Conservation (phyloP, 2,797 vertebrate genomes). For the Premnoplex brunnescens region DNA sequence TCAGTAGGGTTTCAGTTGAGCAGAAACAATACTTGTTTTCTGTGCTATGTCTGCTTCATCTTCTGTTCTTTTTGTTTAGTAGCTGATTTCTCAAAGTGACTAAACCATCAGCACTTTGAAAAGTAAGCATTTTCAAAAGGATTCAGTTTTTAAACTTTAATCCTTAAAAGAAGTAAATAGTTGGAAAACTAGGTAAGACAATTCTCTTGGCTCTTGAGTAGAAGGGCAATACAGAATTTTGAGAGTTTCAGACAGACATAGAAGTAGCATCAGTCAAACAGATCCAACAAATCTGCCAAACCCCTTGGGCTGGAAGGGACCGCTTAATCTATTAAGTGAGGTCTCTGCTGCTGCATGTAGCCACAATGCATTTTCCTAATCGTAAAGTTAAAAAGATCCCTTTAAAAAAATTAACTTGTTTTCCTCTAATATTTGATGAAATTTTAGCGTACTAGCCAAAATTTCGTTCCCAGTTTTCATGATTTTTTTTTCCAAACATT, state of each 20-base stretch:
- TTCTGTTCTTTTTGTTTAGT: not conserved
- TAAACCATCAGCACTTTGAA: not conserved
- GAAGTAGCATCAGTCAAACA: not conserved
- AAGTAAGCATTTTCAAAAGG: not conserved
- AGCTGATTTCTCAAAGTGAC: not conserved
- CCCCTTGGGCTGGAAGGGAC: not conserved
- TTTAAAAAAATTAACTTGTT: not conserved
- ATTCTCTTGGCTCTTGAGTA: not conserved
- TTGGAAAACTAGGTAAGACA: not conserved
- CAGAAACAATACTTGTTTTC: not conserved
- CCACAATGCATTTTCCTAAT: not conserved
- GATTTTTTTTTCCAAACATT: not conserved
- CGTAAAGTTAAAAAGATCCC: not conserved
- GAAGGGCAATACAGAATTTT: not conserved
- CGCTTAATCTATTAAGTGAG: not conserved
- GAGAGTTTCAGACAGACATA: not conserved
- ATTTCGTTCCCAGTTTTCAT: not conserved
- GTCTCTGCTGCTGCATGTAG: not conserved
- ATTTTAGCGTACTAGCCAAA: not conserved
- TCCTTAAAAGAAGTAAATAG: not conserved
- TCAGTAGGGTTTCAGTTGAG: not conserved
- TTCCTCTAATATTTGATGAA: not conserved
- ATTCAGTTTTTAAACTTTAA: not conserved
- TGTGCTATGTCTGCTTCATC: not conserved
- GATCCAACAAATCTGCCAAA: not conserved